Base-by-base conservation (phyloP, 1,140 invertebrate genomes). In the Andricus grossulariae region DNA sequence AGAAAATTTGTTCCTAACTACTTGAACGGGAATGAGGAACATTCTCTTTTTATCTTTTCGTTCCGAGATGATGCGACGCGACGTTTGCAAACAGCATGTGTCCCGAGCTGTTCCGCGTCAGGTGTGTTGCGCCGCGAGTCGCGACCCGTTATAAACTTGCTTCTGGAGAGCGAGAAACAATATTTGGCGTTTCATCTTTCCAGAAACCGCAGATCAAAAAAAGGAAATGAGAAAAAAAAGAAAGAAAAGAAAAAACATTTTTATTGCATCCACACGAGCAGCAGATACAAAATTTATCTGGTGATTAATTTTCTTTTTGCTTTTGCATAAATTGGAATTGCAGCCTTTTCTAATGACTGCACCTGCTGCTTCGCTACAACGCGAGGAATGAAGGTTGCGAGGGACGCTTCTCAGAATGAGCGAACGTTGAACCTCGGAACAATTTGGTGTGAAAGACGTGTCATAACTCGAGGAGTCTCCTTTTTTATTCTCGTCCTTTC, bases 81-180 rank as follows among this genome's bases (percentile, higher is more conserved):
- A 60, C 55, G 21, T 60, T 60, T 21, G 55, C 55, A 60, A 60
- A 60, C 55, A 60, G 55, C 55, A 60, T 60, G 55, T 55, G 52
- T 19, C 18, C n/a, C 52, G 52, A 55, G 52, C 19, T 55, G 52
- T 60, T 60, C 18, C 21, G 55, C 55, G 55, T 60, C 55, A 60
- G 55, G 18, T 60, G 55, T 21, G n/a, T 60, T 60, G 55, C 55
- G 55, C 55, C 55, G 19, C 18, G 21, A 18, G 25, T 60, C 25
- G 18, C 11, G 55, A 60, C 55, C 55, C 55, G 55, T 60, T 60
- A 60, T 60, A 60, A 60, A 60, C 55, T 60, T 25, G 55, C 55
- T 60, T 25, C 21, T 32, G 18, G 55, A 60, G 12, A 60, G 15
- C 3, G 25, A 60, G 55, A 60, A 60, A 60, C 55, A 25, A 60